These are phyloP conservation scores for Ylistrum balloti DNA, from an alignment of 1,140 invertebrate genomes.

Conservation along the genomic window DNA sequence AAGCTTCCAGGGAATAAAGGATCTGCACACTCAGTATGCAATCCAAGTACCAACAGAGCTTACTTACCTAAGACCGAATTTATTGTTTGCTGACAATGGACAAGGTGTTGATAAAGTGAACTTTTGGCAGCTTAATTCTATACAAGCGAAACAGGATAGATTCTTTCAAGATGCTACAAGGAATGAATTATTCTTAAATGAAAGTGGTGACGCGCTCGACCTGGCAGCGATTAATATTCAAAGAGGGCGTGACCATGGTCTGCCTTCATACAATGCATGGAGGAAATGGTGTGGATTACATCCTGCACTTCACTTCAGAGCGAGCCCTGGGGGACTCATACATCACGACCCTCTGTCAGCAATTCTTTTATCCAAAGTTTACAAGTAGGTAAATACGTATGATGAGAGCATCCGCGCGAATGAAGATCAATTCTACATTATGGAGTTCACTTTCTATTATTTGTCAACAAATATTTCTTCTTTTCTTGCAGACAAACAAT, in stretches of 20 bases:
- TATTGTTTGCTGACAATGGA: not conserved
- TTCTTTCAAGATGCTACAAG: not conserved
- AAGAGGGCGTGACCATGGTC: not conserved
- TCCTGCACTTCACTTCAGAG: not conserved
- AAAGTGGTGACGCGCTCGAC: not conserved
- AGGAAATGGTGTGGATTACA: not conserved
- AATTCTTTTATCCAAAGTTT: not conserved
- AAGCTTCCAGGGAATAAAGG: constrained; percentile 31
- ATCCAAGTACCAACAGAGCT: not conserved
- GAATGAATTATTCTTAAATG: not conserved
- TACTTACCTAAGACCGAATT: not conserved
- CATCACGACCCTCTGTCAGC: not conserved
- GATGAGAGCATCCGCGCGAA: too few relatives aligned
- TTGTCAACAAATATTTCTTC: too few relatives aligned
- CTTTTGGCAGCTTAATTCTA: not conserved
- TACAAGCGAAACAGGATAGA: not conserved
- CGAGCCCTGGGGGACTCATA: not conserved
- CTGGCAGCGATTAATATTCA: not conserved
- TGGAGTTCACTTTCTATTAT: too few relatives aligned
- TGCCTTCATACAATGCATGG: not conserved
- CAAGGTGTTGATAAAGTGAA: not conserved
- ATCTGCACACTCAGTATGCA: not conserved
- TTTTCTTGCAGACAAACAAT: too few relatives aligned
- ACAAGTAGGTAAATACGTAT: not conserved
- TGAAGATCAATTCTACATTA: too few relatives aligned